phyloP scores from a whole-genome alignment of 2,113 vertebrate species.

The Felis chaus region DNA sequence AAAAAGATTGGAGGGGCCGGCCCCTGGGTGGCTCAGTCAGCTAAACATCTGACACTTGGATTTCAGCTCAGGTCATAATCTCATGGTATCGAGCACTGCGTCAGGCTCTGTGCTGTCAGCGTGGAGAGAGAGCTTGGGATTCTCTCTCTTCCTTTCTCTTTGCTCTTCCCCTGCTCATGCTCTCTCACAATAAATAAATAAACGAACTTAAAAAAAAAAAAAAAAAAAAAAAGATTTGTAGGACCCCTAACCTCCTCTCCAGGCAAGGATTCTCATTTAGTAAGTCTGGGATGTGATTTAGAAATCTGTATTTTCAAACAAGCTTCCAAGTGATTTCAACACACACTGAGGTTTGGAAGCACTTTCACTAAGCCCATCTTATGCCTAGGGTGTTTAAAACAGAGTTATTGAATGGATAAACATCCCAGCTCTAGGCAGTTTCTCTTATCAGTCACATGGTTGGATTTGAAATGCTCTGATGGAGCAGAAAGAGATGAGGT shows the following conservation, averaged over 20 bases:
- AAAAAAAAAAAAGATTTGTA: background rate
- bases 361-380: background rate
- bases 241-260: background rate
- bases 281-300: background rate
- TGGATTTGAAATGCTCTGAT: background rate
- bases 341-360: background rate
- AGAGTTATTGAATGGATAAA: background rate
- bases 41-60: too few relatives aligned
- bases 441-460: background rate
- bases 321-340: background rate
- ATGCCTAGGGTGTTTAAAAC: constrained; percentile 1
- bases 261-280: background rate
- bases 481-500: background rate
- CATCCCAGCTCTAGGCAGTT: background rate
- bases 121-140: too few relatives aligned
- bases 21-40: too few relatives aligned
- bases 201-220: too few relatives aligned
- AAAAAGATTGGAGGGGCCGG: background rate
- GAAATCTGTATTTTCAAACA: constrained; percentile 15
- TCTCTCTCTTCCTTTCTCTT: too few relatives aligned
- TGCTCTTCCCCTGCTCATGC: too few relatives aligned
- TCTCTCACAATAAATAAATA: too few relatives aligned
- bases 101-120: too few relatives aligned
- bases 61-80: too few relatives aligned
- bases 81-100: too few relatives aligned